phyloP scores from a whole-genome alignment of 1,140 invertebrate genomes.

The Panagrolaimus sp. region DNA sequence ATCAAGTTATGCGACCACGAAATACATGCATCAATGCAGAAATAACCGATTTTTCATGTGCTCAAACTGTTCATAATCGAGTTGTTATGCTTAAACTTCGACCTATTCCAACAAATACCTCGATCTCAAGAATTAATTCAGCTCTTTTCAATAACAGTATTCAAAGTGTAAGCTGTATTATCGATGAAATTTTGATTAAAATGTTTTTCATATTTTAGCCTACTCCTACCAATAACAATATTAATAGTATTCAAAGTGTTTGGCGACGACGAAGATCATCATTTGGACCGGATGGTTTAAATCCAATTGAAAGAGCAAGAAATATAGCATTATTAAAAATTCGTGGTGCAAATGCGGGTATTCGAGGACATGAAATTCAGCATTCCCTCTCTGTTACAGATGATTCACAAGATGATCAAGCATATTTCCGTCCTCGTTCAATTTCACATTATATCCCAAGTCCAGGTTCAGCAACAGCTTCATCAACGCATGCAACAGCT shows the following conservation, averaged over 20 bases:
- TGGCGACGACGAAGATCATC: conserved; percentile 1
- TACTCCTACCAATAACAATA: not conserved
- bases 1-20: conserved; percentile 41
- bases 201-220: not conserved
- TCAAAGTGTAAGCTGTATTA: not conserved
- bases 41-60: conserved; percentile 26
- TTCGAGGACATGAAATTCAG: not conserved
- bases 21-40: conserved; percentile 42
- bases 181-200: not conserved
- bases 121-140: conserved; percentile 40
- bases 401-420: not conserved
- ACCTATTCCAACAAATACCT: conserved; percentile 35
- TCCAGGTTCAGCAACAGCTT: too few relatives aligned
- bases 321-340: not conserved
- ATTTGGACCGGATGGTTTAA: not conserved
- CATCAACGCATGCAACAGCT: too few relatives aligned
- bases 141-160: conserved; percentile 28
- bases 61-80: conserved; percentile 37
- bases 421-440: too few relatives aligned
- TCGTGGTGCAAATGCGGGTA: not conserved
- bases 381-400: conserved; percentile 1
- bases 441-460: too few relatives aligned
- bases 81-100: conserved; percentile 32
- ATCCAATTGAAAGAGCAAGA: not conserved
- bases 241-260: not conserved